These are phyloP conservation scores for Neria commutata DNA, from an alignment of 2,888 invertebrate genomes.

Conservation along the genomic window DNA sequence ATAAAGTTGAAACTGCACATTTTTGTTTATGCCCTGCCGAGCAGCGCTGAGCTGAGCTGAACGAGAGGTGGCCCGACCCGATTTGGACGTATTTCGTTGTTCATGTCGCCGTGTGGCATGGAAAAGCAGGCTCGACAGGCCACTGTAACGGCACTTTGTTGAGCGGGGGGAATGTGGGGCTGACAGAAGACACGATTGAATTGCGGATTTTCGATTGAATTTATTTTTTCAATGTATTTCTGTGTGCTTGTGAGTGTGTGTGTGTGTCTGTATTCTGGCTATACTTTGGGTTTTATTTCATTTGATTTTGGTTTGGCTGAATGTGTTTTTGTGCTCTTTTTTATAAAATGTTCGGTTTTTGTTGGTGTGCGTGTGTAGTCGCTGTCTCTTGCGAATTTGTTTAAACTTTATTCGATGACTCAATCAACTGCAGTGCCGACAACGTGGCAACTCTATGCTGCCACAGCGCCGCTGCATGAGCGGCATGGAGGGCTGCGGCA, in stretches of 20 bases:
- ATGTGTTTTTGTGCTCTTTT: background rate
- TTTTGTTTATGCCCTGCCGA: background rate
- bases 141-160: too few species aligned
- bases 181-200: background rate
- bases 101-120: background rate
- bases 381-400: background rate
- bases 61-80: background rate
- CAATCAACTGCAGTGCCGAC: background rate
- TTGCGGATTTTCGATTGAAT: background rate
- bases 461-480: background rate
- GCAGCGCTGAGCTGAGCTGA: too few species aligned
- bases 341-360: background rate
- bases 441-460: background rate
- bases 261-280: background rate
- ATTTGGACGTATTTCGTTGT: background rate
- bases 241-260: background rate
- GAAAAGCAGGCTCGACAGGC: too few species aligned
- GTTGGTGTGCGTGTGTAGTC: background rate
- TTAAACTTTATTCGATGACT: background rate
- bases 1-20: background rate
- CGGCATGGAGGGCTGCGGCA: too few species aligned
- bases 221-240: background rate
- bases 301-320: background rate
- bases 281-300: background rate
- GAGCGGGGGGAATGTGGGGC: background rate